Conservation (phyloP, 1,140 invertebrate genomes). For the Hylyphantes graminicola region DNA sequence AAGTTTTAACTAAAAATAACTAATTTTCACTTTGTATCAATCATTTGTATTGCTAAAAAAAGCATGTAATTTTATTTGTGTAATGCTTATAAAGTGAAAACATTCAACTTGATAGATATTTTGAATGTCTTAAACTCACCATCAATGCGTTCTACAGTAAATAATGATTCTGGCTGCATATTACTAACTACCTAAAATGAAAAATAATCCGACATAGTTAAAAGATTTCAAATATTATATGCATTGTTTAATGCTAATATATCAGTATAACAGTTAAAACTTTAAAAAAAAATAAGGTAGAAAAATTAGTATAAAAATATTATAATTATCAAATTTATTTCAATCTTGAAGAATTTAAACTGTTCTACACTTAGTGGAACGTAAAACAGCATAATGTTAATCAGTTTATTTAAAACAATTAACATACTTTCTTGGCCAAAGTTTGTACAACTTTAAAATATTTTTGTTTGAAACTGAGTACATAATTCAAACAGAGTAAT, state of each 20-base stretch:
- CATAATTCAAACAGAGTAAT: background rate
- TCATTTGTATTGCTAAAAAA: too few relatives aligned
- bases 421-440: background rate
- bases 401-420: background rate
- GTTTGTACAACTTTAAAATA: background rate
- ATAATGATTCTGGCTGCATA: slow-evolving; percentile 51
- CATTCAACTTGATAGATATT: too few relatives aligned
- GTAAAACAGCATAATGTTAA: background rate
- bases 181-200: slow-evolving; percentile 42
- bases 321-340: background rate
- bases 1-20: too few relatives aligned
- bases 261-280: too few relatives aligned
- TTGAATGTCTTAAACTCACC: background rate
- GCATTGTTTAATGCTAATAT: background rate
- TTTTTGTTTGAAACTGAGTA: background rate
- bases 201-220: background rate
- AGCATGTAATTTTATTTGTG: too few relatives aligned
- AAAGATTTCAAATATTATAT: background rate
- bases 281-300: background rate
- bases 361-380: background rate
- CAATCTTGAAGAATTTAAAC: background rate
- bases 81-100: too few relatives aligned
- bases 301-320: background rate
- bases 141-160: slow-evolving; percentile 47
- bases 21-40: too few relatives aligned